Percentiles rank a stretch among this genome's conserved stretches.
These are phyloP conservation scores for Heterodera filipjevi DNA, from an alignment of 2,888 invertebrate species.

Conservation along the genomic window DNA sequence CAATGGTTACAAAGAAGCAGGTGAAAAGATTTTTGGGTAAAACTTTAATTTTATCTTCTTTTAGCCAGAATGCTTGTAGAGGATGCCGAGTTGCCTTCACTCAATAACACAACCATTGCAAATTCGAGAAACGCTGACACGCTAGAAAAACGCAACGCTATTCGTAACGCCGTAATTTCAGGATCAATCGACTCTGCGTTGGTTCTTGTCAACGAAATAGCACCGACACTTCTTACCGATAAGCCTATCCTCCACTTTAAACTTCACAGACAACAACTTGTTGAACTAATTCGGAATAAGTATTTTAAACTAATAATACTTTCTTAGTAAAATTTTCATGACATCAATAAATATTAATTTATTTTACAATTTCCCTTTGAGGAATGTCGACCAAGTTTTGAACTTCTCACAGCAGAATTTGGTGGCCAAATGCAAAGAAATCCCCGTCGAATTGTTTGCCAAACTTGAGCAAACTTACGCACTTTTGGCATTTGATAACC, in stretches of 20 bases:
- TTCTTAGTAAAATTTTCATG: neutral
- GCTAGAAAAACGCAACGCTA: constrained; percentile 39
- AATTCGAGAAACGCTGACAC: constrained; percentile 31
- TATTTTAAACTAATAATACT: constrained; percentile 26
- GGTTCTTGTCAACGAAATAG: constrained; percentile 86
- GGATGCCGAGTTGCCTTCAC: constrained; percentile 34
- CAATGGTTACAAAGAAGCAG: constrained; percentile 79
- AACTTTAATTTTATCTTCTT: constrained; percentile 76
- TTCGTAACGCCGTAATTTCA: constrained; percentile 40
- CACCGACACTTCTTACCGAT: constrained; percentile 91
- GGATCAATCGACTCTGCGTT: constrained; percentile 66
- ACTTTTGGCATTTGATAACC: constrained; percentile 92
- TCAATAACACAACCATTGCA: constrained; percentile 11
- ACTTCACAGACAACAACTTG: constrained; percentile 73
- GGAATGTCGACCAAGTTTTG: constrained; percentile 81
- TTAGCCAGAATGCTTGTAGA: constrained; percentile 32
- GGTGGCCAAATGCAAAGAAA: constrained; percentile 74
- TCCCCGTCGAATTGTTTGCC: constrained; percentile 39
- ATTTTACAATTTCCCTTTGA: constrained; percentile 31
- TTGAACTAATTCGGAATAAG: constrained; percentile 49
- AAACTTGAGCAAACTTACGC: constrained; percentile 83
- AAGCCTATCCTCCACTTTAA: constrained; percentile 94
- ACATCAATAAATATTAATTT: neutral
- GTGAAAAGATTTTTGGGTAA: constrained; percentile 70
- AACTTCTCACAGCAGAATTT: constrained; percentile 87